Evolutionary conservation across 2,113 vertebrate species (phyloP).

Genomic region (Oncorhynchus masou): DNA sequence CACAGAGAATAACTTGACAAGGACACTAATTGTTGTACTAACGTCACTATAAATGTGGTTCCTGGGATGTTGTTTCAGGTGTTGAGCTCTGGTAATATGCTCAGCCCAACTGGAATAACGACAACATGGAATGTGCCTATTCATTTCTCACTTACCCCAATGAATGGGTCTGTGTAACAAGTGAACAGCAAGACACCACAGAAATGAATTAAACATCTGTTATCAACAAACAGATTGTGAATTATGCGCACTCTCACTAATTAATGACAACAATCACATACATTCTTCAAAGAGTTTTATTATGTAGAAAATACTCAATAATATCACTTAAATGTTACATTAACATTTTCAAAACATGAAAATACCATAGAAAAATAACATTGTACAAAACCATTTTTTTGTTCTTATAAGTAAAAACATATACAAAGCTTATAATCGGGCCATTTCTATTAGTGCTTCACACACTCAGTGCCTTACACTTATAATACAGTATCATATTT

Average conservation of each 20-base stretch:
- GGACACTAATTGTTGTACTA: too few species aligned
- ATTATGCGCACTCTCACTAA: not conserved
- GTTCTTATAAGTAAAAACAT: not conserved
- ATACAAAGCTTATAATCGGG: slow-evolving; percentile 55
- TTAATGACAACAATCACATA: not conserved
- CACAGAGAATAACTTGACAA: too few species aligned
- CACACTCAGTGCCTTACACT: slow-evolving; percentile 38
- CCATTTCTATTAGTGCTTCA: slow-evolving; percentile 28
- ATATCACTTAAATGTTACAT: not conserved
- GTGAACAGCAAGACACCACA: too few species aligned
- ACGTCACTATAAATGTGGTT: too few species aligned
- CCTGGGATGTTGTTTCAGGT: too few species aligned
- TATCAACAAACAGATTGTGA: not conserved
- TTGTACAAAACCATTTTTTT: not conserved
- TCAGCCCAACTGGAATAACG: too few species aligned
- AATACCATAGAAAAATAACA: slow-evolving; percentile 1
- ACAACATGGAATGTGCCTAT: too few species aligned
- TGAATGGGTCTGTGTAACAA: too few species aligned
- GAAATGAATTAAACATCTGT: too few species aligned
- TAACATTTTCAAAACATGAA: not conserved
- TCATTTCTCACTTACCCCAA: too few species aligned
- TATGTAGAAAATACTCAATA: not conserved
- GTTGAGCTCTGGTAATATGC: too few species aligned
- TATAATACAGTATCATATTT: slow-evolving; percentile 28
- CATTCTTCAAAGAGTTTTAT: not conserved